Percentiles rank a stretch among this genome's conserved stretches.
These are phyloP conservation scores for Heterodera filipjevi DNA, from an alignment of 2,888 invertebrate species.

Conservation along the genomic window DNA sequence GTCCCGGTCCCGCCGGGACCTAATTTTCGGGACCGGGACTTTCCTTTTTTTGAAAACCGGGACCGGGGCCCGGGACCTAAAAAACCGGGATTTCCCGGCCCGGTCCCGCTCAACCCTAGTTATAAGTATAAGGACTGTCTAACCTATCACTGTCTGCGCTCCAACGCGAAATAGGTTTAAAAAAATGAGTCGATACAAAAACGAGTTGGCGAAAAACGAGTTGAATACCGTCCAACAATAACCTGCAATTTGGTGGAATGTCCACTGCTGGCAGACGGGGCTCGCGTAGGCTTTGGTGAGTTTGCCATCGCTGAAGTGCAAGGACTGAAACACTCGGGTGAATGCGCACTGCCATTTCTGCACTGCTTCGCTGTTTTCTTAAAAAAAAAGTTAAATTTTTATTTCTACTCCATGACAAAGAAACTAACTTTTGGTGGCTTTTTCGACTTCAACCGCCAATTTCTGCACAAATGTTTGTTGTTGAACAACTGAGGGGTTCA, in stretches of 20 bases:
- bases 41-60: too few species aligned
- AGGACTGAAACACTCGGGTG: conserved; percentile 35
- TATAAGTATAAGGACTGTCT: too few species aligned
- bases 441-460: conserved; percentile 67
- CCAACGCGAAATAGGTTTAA: too few species aligned
- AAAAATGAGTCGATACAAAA: too few species aligned
- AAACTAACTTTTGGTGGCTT: conserved; percentile 25
- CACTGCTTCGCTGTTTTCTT: conserved; percentile 30
- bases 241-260: background rate
- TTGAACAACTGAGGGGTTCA: conserved; percentile 92
- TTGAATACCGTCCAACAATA: background rate
- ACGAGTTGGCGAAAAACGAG: too few species aligned
- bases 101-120: too few species aligned
- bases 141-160: too few species aligned
- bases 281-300: background rate
- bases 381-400: conserved; percentile 2
- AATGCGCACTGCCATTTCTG: conserved; percentile 29
- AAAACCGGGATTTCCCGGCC: too few species aligned
- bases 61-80: too few species aligned
- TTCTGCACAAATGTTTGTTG: conserved; percentile 79
- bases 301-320: background rate
- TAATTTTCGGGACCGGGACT: too few species aligned
- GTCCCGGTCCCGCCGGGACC: too few species aligned
- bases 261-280: background rate
- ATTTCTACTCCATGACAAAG: conserved; percentile 15